A percentile compares a stretch with the other conserved stretches of the same genome.
phyloP scores from a whole-genome alignment of 2,888 invertebrate species.

The Parnassius mnemosyne region DNA sequence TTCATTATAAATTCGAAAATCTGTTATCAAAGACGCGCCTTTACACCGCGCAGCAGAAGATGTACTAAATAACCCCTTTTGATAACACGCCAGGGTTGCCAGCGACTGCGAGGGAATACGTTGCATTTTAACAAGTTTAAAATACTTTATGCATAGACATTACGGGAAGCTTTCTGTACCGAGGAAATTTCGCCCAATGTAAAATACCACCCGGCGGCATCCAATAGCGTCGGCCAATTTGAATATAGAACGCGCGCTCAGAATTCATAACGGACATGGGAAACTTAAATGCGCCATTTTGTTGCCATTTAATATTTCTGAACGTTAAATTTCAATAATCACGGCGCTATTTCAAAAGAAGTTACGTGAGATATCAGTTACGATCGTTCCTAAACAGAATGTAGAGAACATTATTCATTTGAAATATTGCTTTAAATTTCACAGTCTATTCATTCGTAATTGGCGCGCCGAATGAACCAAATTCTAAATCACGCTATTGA shows the following conservation, averaged over 20 bases:
- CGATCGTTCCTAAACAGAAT: no score
- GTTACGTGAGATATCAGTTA: not conserved
- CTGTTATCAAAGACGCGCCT: slow-evolving; percentile 30
- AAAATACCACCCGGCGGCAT: slow-evolving; percentile 50
- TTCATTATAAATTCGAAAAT: slow-evolving; percentile 21
- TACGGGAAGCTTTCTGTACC: slow-evolving; percentile 58
- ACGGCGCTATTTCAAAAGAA: not conserved
- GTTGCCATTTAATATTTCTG: slow-evolving; percentile 22
- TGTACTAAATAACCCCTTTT: slow-evolving; percentile 58
- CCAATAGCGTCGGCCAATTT: slow-evolving; percentile 61
- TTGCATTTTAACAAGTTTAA: slow-evolving; percentile 78
- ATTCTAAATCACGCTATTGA: no score
- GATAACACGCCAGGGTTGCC: slow-evolving; percentile 45
- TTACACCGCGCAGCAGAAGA: slow-evolving; percentile 54
- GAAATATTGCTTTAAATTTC: no score
- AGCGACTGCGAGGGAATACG: slow-evolving; percentile 51
- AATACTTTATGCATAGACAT: slow-evolving; percentile 80
- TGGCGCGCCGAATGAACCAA: no score
- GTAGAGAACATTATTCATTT: no score
- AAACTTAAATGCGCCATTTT: slow-evolving; percentile 58
- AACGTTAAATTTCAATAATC: slow-evolving; percentile 2
- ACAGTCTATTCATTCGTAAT: no score
- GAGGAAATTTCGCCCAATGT: slow-evolving; percentile 53
- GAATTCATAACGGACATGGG: slow-evolving; percentile 75
- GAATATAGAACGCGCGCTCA: slow-evolving; percentile 75